Evolutionary conservation across 2,797 vertebrate species (phyloP), one percentile per base, ranked within the genome.

Genomic region (Cheirogaleus major): DNA sequence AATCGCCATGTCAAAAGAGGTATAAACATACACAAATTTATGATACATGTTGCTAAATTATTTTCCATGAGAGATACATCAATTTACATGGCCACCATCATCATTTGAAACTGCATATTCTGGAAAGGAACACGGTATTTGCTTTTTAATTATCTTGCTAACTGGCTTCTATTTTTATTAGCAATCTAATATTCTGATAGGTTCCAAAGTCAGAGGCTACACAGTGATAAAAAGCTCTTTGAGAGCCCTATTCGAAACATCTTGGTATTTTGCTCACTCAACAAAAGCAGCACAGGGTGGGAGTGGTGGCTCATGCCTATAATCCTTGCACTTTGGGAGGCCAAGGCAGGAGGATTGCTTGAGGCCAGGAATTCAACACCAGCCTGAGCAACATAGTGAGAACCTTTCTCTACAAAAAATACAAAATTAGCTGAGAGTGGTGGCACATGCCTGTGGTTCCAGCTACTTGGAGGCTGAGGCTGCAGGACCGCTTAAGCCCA

Each of bases 131-230:
- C 41, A 6, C 0, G 95, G n/a, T 57, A 67, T 7, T 45, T 81
- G 30, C 50, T 96, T 91, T 50, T 27, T 87, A 89, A 89, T 85
- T 72, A 76, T 55, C 55, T 84, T 85, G 72, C 45, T 93, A 86
- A 48, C n/a, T 81, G 14, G 23, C 35, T 95, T 90, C 48, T 59
- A 75, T 90, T 95, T 94, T 95, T 81, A 83, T 84, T 22, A 84
- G 52, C 17, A 50, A 50, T 70, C 55, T 81, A 69, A 43, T 35
- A 67, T 22, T 27, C 55, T n/a, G 59, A 32, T 75, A 75, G 70
- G 22, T 76, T 82, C 80, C 63, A 95, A 69, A 57, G 27, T 83
- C n/a, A 61, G 2, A 82, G 93, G 61, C 57, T 61, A 82, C 11
- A 41, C 22, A 30, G 38, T 78, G 79, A 63, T 75, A n/a, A 50